Evolutionary conservation across 2,888 invertebrate species (phyloP).

Genomic region (Catocala sponsa): DNA sequence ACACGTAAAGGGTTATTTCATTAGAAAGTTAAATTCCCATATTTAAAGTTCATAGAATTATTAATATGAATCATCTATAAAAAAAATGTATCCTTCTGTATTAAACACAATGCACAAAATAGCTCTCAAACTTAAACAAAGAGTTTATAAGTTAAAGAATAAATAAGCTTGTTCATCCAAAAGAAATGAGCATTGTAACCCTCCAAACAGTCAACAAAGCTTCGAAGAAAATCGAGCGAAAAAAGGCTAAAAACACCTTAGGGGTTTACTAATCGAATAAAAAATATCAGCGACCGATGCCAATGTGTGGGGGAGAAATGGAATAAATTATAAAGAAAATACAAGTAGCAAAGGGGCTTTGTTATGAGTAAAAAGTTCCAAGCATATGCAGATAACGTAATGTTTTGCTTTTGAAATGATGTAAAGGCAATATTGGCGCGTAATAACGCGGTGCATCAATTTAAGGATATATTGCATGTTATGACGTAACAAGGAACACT

Average conservation of each 20-base stretch:
- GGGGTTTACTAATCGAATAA: conserved; percentile 89
- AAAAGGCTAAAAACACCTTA: conserved; percentile 89
- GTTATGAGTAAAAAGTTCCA: conserved; percentile 81
- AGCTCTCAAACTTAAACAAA: conserved; percentile 6
- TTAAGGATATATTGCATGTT: conserved; percentile 43
- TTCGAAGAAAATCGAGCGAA: conserved; percentile 88
- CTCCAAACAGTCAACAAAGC: conserved; percentile 87
- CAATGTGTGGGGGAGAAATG: conserved; percentile 86
- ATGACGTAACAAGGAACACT: conserved; percentile 32
- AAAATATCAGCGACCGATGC: conserved; percentile 89
- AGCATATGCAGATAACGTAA: conserved; percentile 80
- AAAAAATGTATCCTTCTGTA: background rate
- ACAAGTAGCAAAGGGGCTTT: conserved; percentile 83
- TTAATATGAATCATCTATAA: background rate
- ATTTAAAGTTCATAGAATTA: background rate
- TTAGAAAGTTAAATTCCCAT: too few species aligned
- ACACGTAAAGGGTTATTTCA: conserved; percentile 3
- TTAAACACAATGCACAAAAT: conserved; percentile 21
- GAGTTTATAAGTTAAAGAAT: conserved; percentile 63
- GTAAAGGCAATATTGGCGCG: conserved; percentile 65
- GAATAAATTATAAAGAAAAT: conserved; percentile 88
- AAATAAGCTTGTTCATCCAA: conserved; percentile 85
- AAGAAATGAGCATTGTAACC: conserved; percentile 86
- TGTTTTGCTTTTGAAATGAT: conserved; percentile 72
- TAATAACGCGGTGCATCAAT: conserved; percentile 56